These are phyloP conservation scores for Drosophila obscura DNA, from an alignment of 1,140 invertebrate genomes.

Conservation along the genomic window DNA sequence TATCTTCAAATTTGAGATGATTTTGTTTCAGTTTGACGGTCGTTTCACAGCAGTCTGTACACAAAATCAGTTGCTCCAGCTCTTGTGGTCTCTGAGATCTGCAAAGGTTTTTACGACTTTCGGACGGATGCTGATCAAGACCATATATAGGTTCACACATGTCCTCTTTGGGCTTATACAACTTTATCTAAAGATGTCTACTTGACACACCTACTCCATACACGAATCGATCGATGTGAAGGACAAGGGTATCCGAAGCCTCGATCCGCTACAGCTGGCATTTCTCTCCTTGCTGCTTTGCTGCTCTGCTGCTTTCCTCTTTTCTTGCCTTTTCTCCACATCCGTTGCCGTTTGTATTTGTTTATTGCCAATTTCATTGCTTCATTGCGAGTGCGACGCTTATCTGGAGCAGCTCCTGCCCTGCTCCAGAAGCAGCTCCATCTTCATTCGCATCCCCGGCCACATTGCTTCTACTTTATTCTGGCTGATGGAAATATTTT, in stretches of 20 bases:
- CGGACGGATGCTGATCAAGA: no score
- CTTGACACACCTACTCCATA: no score
- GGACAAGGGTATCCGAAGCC: constrained; percentile 15
- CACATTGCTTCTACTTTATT: constrained; percentile 40
- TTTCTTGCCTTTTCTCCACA: constrained; percentile 38
- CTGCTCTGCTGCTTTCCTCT: constrained; percentile 4
- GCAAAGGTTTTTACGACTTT: no score
- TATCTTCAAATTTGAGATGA: no score
- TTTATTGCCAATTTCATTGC: constrained; percentile 80
- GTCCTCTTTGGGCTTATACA: no score
- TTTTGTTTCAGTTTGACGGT: no score
- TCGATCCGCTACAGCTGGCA: constrained; percentile 19
- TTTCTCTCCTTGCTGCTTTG: constrained; percentile 6
- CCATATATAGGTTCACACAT: no score
- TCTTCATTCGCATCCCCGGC: constrained; percentile 47
- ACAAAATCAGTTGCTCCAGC: no score
- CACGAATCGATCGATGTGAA: no score
- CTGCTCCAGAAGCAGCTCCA: constrained; percentile 7
- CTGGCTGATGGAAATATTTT: constrained; percentile 79
- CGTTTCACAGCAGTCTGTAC: no score
- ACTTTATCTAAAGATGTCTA: no score
- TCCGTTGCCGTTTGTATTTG: constrained; percentile 64
- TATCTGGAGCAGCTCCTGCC: constrained; percentile 17
- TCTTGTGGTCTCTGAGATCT: no score
- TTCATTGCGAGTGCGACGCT: constrained; percentile 57